These are phyloP conservation scores for Cossypha dichroa DNA, from an alignment of 2,797 vertebrate genomes.

Conservation along the genomic window DNA sequence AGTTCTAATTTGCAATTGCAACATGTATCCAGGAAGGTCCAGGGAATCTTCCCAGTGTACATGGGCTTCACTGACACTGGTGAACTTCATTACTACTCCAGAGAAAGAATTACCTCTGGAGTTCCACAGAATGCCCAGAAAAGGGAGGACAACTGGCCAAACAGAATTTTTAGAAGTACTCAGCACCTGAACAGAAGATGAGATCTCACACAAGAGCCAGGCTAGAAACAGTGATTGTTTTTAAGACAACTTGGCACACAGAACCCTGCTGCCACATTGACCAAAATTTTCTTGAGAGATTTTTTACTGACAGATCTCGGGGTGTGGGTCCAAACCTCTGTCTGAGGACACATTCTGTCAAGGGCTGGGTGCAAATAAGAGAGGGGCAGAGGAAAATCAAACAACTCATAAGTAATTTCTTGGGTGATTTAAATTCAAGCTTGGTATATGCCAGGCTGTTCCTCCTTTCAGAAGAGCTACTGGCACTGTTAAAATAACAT, in stretches of 20 bases:
- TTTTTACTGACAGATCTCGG: background rate
- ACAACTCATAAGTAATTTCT: background rate
- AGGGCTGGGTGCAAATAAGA: background rate
- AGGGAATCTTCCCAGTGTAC: background rate
- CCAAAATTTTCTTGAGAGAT: background rate
- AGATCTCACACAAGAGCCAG: background rate
- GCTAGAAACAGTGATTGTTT: background rate
- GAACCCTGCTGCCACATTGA: background rate
- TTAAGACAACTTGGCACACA: background rate
- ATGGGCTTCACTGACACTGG: background rate
- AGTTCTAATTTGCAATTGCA: background rate
- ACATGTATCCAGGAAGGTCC: fast-evolving
- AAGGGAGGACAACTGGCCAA: background rate
- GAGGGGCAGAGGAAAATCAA: background rate
- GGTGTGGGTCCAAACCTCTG: background rate
- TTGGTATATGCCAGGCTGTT: background rate
- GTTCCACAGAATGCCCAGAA: background rate
- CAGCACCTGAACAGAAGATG: background rate
- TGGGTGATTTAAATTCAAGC: background rate
- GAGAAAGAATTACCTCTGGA: background rate
- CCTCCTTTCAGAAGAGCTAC: background rate
- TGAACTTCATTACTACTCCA: background rate
- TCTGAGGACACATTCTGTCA: background rate
- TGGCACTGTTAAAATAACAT: background rate
- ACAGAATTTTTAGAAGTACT: background rate